Evolutionary conservation across 2,888 invertebrate genomes (phyloP).

Genomic region (Eremobia ochroleuca): DNA sequence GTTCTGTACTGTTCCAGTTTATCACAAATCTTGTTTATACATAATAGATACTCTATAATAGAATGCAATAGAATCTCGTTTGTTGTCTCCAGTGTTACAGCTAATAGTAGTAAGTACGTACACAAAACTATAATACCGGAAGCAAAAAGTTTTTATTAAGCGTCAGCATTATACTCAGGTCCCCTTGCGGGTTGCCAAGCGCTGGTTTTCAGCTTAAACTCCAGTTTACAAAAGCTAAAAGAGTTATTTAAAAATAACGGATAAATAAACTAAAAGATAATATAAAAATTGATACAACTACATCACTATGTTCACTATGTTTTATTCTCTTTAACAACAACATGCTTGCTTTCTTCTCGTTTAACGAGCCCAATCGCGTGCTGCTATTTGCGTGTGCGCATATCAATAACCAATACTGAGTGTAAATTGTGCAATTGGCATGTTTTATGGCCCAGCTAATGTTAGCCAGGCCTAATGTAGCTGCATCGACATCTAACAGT

Average conservation of each 20-base stretch:
- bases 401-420: constrained; percentile 40
- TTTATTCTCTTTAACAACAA: neutral
- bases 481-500: constrained; percentile 44
- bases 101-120: no score
- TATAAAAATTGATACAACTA: neutral
- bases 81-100: no score
- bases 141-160: no score
- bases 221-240: neutral
- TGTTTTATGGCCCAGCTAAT: constrained; percentile 44
- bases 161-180: no score
- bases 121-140: no score
- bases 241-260: neutral
- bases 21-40: neutral
- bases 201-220: no score
- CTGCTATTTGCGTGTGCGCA: constrained; percentile 45
- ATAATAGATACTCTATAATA: neutral
- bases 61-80: no score
- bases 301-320: neutral
- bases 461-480: constrained; percentile 21
- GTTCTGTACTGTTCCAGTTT: neutral
- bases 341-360: neutral
- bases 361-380: constrained; percentile 23
- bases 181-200: no score
- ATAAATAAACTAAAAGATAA: neutral
- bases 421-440: constrained; percentile 47